Base-by-base conservation (phyloP, 2,888 invertebrate species). In the Polyploca ridens region DNA sequence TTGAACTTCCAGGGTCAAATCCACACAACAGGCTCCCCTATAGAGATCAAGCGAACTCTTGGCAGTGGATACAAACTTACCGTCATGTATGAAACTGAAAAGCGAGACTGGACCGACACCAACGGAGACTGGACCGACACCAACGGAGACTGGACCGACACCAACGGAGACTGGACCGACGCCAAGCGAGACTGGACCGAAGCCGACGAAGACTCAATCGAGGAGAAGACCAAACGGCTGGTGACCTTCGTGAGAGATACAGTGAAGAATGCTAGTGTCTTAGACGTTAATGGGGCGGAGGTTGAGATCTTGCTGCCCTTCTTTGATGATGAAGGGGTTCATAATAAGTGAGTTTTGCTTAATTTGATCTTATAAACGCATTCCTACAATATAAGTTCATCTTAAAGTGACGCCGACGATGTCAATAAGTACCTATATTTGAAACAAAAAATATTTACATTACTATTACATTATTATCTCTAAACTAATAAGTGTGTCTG, bases 51-150 rank as follows among this genome's bases (percentile, higher is more conserved):
- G 66, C 92, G 94, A 3, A 88, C 90, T n/a, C 88, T 95, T 38
- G 95, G 95, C 14, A 91, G 86, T 62, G 95, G 95, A 0, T 95
- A 95, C 84, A 92, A 90, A 70, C 79, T 95, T 14, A 89, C 91
- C 0, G 90, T 95, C 0, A 81, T 85, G 7, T 95, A 90, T 75
- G 88, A 91, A 1, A 60, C 67, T 14, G 33, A 27, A 14, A 61
- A 38, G 19, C 59, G 63, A 4, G 19, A 54, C 54, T 58, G 4
- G 65, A 4, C 62, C 0, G 75, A 69, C n/a, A 16, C n/a, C 16
- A 49, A n/a, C 0, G 14, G 14, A 44, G 73, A 74, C 33, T 66
- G 63, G 69, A 13, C 33, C 63, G 61, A 64, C 27, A 1, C 46
- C n/a, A 54, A 54, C 0, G 10, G 19, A 54, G 54, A 54, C 54